phyloP scores from a whole-genome alignment of 2,797 vertebrate genomes.

The Lepus townsendii region DNA sequence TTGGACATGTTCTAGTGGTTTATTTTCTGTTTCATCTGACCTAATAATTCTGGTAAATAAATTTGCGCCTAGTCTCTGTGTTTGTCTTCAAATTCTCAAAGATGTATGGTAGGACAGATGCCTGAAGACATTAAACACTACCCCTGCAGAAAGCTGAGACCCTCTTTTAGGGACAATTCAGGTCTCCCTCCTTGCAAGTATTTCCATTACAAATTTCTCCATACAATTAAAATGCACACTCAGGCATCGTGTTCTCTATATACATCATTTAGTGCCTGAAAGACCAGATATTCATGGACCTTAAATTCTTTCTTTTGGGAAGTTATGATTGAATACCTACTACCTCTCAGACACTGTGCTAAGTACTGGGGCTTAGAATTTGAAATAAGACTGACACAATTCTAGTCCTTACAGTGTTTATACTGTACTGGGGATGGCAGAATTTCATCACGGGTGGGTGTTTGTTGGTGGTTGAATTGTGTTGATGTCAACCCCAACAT shows the following conservation, averaged over 20 bases:
- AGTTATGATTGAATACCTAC: neutral
- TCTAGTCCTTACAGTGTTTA: neutral
- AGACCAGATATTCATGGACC: neutral
- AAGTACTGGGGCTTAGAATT: neutral
- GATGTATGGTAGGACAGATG: conserved; percentile 1
- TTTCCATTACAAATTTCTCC: conserved; percentile 38
- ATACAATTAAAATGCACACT: conserved; percentile 29
- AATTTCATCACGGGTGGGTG: neutral
- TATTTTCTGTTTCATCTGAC: conserved; percentile 60
- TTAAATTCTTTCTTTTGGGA: conserved; percentile 13
- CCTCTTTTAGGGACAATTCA: neutral
- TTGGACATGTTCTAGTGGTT: conserved; percentile 19
- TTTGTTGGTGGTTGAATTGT: neutral
- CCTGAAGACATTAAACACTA: neutral
- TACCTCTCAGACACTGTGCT: neutral
- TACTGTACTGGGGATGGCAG: neutral
- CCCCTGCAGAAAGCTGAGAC: neutral
- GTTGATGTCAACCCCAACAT: neutral
- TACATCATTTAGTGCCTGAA: conserved; percentile 27
- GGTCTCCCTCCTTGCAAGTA: neutral
- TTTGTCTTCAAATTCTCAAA: neutral
- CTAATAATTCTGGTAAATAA: neutral
- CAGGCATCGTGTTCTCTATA: neutral
- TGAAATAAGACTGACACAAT: neutral
- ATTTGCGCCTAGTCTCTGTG: neutral